A percentile compares a stretch with the other conserved stretches of the same genome.
Evolutionary conservation across 2,113 vertebrate species (phyloP).

Genomic region (Muntiacus reevesi): DNA sequence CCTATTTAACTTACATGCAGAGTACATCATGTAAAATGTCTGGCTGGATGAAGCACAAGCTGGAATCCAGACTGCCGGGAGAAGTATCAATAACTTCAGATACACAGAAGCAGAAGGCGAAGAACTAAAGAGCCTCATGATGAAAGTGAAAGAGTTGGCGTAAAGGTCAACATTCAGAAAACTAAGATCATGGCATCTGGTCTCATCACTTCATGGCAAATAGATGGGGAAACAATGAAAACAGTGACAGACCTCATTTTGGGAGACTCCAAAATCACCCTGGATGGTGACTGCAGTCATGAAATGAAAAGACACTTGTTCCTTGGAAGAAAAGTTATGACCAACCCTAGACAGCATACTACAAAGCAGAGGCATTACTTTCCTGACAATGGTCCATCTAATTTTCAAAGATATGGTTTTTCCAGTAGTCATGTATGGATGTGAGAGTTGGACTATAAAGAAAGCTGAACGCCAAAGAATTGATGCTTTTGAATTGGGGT

Average conservation of each 20-base stretch:
- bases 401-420: background rate
- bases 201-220: background rate
- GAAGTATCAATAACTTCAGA: background rate
- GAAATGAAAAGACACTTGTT: background rate
- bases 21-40: background rate
- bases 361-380: background rate
- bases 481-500: background rate
- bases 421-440: background rate
- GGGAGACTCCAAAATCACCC: background rate
- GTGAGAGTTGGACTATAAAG: background rate
- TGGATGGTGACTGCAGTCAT: background rate
- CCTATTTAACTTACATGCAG: background rate
- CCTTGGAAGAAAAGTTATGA: background rate
- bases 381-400: background rate
- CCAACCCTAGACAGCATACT: background rate
- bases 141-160: background rate
- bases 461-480: background rate
- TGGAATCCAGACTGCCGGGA: background rate
- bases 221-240: background rate
- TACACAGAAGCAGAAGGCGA: background rate
- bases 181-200: background rate
- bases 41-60: background rate
- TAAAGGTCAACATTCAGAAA: background rate
- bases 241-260: background rate
- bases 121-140: background rate